Evolutionary conservation across 1,140 invertebrate genomes (phyloP).

Genomic region (Alviniconcha marisindica): DNA sequence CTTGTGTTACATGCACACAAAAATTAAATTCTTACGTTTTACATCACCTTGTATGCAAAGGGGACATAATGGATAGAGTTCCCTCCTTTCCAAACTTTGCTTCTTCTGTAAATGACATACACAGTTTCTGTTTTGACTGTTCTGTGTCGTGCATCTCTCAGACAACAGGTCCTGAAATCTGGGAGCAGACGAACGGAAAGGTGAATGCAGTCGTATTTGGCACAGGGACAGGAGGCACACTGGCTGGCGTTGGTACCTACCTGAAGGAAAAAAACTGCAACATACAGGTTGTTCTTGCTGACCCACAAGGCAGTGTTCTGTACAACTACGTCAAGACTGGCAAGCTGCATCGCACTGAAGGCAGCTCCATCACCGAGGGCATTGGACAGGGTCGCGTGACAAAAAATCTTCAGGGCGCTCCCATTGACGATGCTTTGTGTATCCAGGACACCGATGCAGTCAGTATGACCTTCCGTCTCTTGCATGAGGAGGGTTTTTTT

Average conservation of each 20-base stretch:
- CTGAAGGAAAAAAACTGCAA: slow-evolving; percentile 75
- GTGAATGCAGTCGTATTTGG: slow-evolving; percentile 75
- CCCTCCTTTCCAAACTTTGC: too few species aligned
- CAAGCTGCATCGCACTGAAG: slow-evolving; percentile 73
- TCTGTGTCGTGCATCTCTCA: neutral
- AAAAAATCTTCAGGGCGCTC: slow-evolving; percentile 72
- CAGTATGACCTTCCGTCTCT: slow-evolving; percentile 72
- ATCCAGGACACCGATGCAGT: slow-evolving; percentile 72
- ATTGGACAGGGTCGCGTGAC: slow-evolving; percentile 76
- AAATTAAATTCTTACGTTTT: too few species aligned
- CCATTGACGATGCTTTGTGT: slow-evolving; percentile 72
- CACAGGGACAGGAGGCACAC: slow-evolving; percentile 75
- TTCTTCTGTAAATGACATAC: too few species aligned
- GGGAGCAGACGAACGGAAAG: slow-evolving; percentile 75
- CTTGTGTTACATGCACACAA: too few species aligned
- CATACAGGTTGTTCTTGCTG: slow-evolving; percentile 72
- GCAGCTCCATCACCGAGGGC: slow-evolving; percentile 74
- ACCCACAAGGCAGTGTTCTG: slow-evolving; percentile 75
- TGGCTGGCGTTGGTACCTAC: slow-evolving; percentile 72
- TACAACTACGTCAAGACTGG: slow-evolving; percentile 75
- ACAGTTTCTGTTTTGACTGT: too few species aligned
- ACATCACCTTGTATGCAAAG: too few species aligned
- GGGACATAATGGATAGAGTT: too few species aligned
- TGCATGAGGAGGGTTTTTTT: slow-evolving; percentile 76
- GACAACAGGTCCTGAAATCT: slow-evolving; percentile 79